A percentile compares a stretch with the other conserved stretches of the same genome.
These are phyloP conservation scores for Gymnocypris eckloni DNA, from an alignment of 2,797 vertebrate genomes.

Conservation along the genomic window DNA sequence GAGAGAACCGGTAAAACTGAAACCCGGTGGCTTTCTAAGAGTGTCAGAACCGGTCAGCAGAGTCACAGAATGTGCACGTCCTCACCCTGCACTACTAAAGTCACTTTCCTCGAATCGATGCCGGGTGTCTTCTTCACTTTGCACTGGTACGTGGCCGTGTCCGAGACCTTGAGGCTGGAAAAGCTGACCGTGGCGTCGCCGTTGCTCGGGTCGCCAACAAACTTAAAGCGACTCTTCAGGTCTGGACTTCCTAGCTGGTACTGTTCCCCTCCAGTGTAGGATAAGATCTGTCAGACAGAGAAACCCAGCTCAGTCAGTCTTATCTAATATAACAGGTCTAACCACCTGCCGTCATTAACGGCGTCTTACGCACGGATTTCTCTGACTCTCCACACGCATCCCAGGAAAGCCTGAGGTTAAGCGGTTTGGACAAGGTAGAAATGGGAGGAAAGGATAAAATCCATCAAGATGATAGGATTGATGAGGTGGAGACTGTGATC, in stretches of 20 bases:
- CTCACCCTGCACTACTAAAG: slow-evolving; percentile 86
- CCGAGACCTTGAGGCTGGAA: slow-evolving; percentile 70
- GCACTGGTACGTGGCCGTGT: slow-evolving; percentile 90
- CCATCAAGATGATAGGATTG: slow-evolving; percentile 6
- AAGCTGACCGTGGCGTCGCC: slow-evolving; percentile 87
- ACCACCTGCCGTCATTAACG: slow-evolving; percentile 23
- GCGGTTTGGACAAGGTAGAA: background rate
- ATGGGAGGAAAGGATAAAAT: slow-evolving; percentile 16
- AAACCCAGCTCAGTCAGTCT: slow-evolving; percentile 51
- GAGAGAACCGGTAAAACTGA: slow-evolving; percentile 69
- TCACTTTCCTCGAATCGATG: slow-evolving; percentile 84
- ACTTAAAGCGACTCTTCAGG: slow-evolving; percentile 79
- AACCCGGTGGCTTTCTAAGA: slow-evolving; percentile 41
- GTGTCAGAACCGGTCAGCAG: background rate
- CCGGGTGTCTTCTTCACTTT: slow-evolving; percentile 91
- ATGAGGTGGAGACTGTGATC: slow-evolving; percentile 12
- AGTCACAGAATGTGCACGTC: slow-evolving; percentile 4
- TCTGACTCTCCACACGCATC: background rate
- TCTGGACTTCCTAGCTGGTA: slow-evolving; percentile 71
- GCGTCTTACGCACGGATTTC: background rate
- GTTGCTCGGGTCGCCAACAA: slow-evolving; percentile 75
- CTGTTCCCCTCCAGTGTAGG: slow-evolving; percentile 78
- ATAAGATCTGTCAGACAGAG: slow-evolving; percentile 81
- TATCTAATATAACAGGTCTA: slow-evolving; percentile 59
- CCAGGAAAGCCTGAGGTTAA: background rate